These are phyloP conservation scores for Capromys pilorides DNA, from an alignment of 2,797 vertebrate species.

Conservation along the genomic window DNA sequence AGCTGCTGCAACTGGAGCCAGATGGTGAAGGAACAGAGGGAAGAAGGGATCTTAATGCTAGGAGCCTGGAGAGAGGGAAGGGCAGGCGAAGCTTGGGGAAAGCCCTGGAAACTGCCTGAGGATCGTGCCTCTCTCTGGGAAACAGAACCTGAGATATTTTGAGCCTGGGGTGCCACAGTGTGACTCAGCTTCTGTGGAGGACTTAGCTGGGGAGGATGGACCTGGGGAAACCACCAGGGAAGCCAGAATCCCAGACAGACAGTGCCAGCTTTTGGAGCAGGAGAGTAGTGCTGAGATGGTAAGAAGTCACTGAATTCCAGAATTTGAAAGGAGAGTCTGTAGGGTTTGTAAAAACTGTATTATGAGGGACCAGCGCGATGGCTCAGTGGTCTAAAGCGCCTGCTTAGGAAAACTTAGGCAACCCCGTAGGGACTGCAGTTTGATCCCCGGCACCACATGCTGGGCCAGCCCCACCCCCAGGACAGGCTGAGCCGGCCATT, in stretches of 20 bases:
- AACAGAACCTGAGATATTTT: background rate
- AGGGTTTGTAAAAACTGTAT: background rate
- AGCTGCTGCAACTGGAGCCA: background rate
- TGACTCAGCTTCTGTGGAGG: background rate
- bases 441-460: too few species aligned
- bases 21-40: background rate
- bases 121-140: background rate
- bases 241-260: background rate
- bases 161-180: background rate
- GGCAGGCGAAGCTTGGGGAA: too few species aligned
- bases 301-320: background rate
- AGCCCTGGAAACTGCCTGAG: background rate
- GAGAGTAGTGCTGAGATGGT: rapidly evolving
- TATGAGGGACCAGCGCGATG: too few species aligned
- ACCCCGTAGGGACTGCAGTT: too few species aligned
- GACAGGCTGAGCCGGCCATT: too few species aligned
- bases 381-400: too few species aligned
- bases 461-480: too few species aligned
- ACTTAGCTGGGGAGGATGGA: background rate
- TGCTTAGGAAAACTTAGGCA: too few species aligned
- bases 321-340: background rate
- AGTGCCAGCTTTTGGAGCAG: background rate
- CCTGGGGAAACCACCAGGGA: background rate
- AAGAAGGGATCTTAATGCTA: background rate
- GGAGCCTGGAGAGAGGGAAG: background rate